Conservation (phyloP, 2,113 vertebrate genomes). For the Phyllostomus hastatus region DNA sequence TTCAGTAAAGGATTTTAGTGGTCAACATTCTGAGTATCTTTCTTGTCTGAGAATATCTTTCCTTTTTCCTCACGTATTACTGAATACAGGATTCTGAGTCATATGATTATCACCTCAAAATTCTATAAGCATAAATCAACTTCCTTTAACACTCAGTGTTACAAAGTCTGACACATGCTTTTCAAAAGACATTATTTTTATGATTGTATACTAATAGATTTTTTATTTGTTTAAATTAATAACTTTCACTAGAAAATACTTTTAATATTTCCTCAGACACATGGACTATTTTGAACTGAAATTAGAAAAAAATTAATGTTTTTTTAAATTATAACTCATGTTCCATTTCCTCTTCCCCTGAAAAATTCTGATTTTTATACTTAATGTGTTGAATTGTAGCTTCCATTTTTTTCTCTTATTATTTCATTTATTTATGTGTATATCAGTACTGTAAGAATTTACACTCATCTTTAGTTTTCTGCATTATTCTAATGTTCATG, state of each 20-base stretch:
- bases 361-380: not conserved
- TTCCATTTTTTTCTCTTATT: not conserved
- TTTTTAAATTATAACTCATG: not conserved
- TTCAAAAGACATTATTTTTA: not conserved
- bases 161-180: not conserved
- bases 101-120: not conserved
- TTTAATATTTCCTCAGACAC: not conserved
- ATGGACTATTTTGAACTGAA: slow-evolving; percentile 15
- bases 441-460: not conserved
- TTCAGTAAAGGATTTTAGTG: not conserved
- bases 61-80: not conserved
- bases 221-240: not conserved
- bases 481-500: not conserved
- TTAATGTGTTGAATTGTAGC: not conserved
- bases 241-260: slow-evolving; percentile 1
- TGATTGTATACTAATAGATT: not conserved
- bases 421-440: not conserved
- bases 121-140: not conserved
- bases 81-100: not conserved
- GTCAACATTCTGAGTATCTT: not conserved
- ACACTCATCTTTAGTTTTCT: not conserved
- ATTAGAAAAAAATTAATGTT: not conserved
- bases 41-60: not conserved
- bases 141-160: not conserved
- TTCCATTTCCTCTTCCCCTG: not conserved